Evolutionary conservation across 2,797 vertebrate genomes (phyloP), one percentile per base, ranked within the genome.

Genomic region (Chromobotia macracanthus): DNA sequence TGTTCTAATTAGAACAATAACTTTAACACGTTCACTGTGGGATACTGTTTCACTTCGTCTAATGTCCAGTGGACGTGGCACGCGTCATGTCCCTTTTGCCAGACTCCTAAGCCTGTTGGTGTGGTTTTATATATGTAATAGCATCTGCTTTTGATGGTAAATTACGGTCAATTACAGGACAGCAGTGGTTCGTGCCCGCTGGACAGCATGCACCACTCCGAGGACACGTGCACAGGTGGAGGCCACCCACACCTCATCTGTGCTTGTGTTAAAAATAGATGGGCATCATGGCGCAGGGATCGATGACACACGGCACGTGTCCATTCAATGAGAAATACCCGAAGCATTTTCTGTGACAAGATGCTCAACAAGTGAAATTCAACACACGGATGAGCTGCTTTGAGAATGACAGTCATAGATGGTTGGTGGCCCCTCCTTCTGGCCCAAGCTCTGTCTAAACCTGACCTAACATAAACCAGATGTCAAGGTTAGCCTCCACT

Each of bases 201-300:
- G 79, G 70, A 80, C 73, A 77, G 80, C 71, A 69, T 66, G 79
- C 70, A 75, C 23, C 58, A 61, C 69, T 72, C 63, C 58, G 38
- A 21, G 56, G 75, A 81, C 75, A 80, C 72, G 70, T 11, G 82
- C 75, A 78, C 73, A 71, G 11, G 67, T 90, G 83, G 77, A 83
- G 86, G 85, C 85, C 88, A 87, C 86, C 72, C 86, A 89, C 87
- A 88, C 89, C 87, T 91, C 89, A 87, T 86, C 88, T 89, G 89
- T 80, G 72, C 85, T 77, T 6, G 83, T 86, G 80, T 92, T 94
- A 94, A 94, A 94, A 91, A 94, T 93, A 89, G 88, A 93, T 93
- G 91, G 91, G 92, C 92, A 84, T 93, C 90, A 58, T 83, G 56
- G 56, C 82, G 38, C 35, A 76, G 55, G 87, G 90, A 28, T 28